Conservation (phyloP, 2,113 vertebrate species). For the Phoxinus phoxinus region DNA sequence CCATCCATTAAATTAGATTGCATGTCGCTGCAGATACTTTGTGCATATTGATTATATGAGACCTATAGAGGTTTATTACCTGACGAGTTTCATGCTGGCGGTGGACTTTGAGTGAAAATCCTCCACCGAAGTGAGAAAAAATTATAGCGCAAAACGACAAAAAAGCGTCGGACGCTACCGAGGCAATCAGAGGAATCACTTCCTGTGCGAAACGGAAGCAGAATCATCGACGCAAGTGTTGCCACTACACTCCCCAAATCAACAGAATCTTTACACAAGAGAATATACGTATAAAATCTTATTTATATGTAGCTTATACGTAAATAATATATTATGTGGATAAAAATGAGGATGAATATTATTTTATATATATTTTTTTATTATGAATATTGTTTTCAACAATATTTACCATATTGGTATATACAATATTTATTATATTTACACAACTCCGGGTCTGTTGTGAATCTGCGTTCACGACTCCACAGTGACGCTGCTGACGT, state of each 20-base stretch:
- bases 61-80: slow-evolving; percentile 60
- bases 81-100: slow-evolving; percentile 81
- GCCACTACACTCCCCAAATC: neutral
- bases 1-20: slow-evolving; percentile 58
- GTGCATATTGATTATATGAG: neutral
- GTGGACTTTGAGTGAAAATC: slow-evolving; percentile 63
- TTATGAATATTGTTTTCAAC: no score
- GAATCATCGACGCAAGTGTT: neutral
- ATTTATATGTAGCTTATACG: neutral
- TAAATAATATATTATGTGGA: neutral
- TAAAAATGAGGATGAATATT: no score
- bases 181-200: slow-evolving; percentile 7
- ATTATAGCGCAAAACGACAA: slow-evolving; percentile 65
- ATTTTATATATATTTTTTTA: no score
- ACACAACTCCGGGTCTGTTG: no score
- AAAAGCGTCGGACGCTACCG: slow-evolving; percentile 41
- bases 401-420: no score
- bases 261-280: neutral
- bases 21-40: accelerated
- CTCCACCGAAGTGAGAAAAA: slow-evolving; percentile 69
- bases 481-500: no score
- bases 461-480: no score
- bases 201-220: slow-evolving; percentile 44
- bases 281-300: neutral
- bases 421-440: no score